Evolutionary conservation across 1,140 invertebrate species (phyloP).

Genomic region (Drosophila prosaltans): DNA sequence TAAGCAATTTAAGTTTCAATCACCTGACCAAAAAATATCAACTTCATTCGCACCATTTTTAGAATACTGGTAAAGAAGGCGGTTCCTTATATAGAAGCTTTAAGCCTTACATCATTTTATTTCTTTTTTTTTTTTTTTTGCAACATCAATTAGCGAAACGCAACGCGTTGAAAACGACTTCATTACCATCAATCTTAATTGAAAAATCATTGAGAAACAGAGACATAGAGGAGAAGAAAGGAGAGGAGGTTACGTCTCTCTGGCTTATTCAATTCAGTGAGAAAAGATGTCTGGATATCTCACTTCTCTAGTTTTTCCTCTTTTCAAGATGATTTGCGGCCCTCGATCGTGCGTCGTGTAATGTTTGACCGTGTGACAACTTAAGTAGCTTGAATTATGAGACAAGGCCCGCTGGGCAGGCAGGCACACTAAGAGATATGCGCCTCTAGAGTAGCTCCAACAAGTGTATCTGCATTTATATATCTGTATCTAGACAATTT

Average conservation of each 20-base stretch:
- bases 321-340: slow-evolving; percentile 53
- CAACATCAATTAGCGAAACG: slow-evolving; percentile 59
- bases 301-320: slow-evolving; percentile 13
- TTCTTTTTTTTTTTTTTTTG: slow-evolving; percentile 24
- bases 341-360: slow-evolving; percentile 33
- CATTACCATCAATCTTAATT: slow-evolving; percentile 80
- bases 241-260: neutral
- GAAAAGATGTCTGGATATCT: slow-evolving; percentile 33
- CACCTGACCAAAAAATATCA: slow-evolving; percentile 24
- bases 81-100: slow-evolving; percentile 36
- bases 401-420: slow-evolving; percentile 38
- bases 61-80: slow-evolving; percentile 22
- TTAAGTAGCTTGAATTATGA: slow-evolving; percentile 76
- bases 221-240: too few relatives aligned
- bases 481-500: slow-evolving; percentile 33
- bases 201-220: slow-evolving; percentile 63
- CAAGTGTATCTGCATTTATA: slow-evolving; percentile 29
- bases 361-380: slow-evolving; percentile 58
- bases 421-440: slow-evolving; percentile 20
- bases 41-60: slow-evolving; percentile 46
- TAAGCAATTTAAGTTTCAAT: slow-evolving; percentile 16
- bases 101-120: slow-evolving; percentile 22
- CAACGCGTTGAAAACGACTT: slow-evolving; percentile 55
- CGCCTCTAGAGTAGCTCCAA: slow-evolving; percentile 29
- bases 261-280: slow-evolving; percentile 57